Base-by-base conservation (phyloP, 2,797 vertebrate genomes). In the Phylloscopus collybita region DNA sequence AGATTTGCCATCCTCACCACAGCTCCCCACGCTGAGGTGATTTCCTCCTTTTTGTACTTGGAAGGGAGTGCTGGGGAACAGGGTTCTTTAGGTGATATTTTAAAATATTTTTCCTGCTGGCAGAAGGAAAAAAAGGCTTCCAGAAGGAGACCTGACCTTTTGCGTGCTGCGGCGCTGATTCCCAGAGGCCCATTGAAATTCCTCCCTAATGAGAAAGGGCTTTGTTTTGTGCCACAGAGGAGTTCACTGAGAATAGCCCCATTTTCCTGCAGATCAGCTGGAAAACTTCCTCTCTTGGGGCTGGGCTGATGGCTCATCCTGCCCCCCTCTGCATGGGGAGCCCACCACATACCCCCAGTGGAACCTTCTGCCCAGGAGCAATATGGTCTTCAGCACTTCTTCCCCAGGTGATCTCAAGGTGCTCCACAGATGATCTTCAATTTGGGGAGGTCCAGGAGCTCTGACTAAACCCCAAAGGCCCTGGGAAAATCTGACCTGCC, bases 131-230 rank as follows among this genome's bases (percentile, higher is more conserved):
- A 47, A 91, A 78, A 91, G 32, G 25, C 64, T 84, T 88, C 75
- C 38, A 93, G 86, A 91, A 84, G 0, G 4, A 90, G 92, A 76
- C 9, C 38, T 86, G 92, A 90, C 86, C 90, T 94, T 94, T 92
- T 42, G 56, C 0, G 1, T 71, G 80, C 66, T 1, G 5, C 0
- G 0, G 34, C 10, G 10, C 60, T 2, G 5, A 75, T 65, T 95
- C 80, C 75, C 85, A 76, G 85, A 73, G 80, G 80, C 76, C 62
- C 1, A 0, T 40, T 4, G 6, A 92, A 92, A 90, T 95, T 92
- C 92, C 69, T 96, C 76, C 86, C 80, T 92, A 81, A 73, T 67
- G 92, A 96, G 86, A 79, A 93, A 88, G 47, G 90, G 86, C 80
- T 90, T 94, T 88, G 76, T 67, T 88, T 70, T 65, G 38, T 0